A percentile compares a stretch with the other conserved stretches of the same genome.
Evolutionary conservation across 2,797 vertebrate genomes (phyloP).

Genomic region (Clarias platycephalus): DNA sequence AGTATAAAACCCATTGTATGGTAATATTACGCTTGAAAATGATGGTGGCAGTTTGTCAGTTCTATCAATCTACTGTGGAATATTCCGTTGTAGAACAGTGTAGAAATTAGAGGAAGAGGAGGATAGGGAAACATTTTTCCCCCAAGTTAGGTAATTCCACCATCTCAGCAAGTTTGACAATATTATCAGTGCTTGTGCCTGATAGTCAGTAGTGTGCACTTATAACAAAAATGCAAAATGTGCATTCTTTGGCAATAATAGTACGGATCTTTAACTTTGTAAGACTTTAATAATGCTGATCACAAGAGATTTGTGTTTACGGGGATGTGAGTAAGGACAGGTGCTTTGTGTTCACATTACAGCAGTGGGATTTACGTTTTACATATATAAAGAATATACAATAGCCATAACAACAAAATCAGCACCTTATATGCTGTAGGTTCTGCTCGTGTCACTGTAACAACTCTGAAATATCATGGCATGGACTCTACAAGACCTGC

Average conservation of each 20-base stretch:
- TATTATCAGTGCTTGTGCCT: slow-evolving; percentile 24
- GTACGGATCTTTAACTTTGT: slow-evolving; percentile 73
- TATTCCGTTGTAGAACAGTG: not conserved
- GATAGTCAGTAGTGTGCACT: slow-evolving; percentile 33
- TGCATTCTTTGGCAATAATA: slow-evolving; percentile 65
- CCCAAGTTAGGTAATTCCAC: slow-evolving; percentile 39
- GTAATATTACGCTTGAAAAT: slow-evolving; percentile 38
- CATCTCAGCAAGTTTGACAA: slow-evolving; percentile 42
- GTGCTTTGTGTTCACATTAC: slow-evolving; percentile 35
- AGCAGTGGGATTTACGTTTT: not conserved
- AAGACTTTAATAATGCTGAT: slow-evolving; percentile 71
- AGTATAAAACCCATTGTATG: slow-evolving; percentile 28
- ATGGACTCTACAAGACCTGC: too few relatives aligned
- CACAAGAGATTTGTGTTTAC: slow-evolving; percentile 69
- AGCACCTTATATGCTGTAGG: too few relatives aligned
- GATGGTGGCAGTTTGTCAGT: slow-evolving; percentile 39
- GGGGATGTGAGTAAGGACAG: slow-evolving; percentile 68
- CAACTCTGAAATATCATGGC: too few relatives aligned
- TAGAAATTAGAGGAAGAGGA: slow-evolving; percentile 25
- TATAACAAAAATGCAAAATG: slow-evolving; percentile 74
- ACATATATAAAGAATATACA: not conserved
- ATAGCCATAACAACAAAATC: too few relatives aligned
- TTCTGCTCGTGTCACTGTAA: too few relatives aligned
- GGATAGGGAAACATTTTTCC: slow-evolving; percentile 2
- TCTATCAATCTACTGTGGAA: slow-evolving; percentile 18